Evolutionary conservation across 2,888 invertebrate genomes (phyloP).

Genomic region (Melieria picta): DNA sequence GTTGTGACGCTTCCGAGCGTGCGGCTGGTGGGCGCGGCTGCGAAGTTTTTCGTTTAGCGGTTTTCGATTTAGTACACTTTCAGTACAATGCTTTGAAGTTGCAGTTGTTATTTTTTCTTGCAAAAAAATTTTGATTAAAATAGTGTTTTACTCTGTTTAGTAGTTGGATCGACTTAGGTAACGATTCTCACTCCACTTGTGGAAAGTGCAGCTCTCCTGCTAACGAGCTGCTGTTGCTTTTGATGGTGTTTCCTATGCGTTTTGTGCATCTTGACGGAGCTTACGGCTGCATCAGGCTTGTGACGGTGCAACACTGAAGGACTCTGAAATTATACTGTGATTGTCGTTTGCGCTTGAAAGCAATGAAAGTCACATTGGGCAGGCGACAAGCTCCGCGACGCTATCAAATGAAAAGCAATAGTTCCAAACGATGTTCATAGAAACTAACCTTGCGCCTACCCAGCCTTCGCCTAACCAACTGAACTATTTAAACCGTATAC

Average conservation of each 20-base stretch:
- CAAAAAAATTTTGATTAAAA: conserved; percentile 48
- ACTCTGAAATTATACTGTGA: not conserved
- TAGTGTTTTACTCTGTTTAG: conserved; percentile 20
- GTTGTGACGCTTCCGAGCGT: not conserved
- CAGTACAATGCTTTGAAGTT: conserved; percentile 16
- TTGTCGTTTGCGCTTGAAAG: too few relatives aligned
- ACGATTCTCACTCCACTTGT: conserved; percentile 41
- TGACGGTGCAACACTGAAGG: conserved; percentile 23
- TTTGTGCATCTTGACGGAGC: conserved; percentile 28
- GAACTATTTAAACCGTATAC: too few relatives aligned
- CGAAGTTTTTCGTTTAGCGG: conserved; percentile 40
- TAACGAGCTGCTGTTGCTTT: conserved; percentile 11
- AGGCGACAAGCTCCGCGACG: too few relatives aligned
- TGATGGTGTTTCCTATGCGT: conserved; percentile 28
- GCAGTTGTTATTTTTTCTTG: conserved; percentile 28
- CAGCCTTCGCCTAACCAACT: too few relatives aligned
- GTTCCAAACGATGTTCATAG: too few relatives aligned
- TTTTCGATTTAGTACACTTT: not conserved
- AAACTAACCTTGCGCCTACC: too few relatives aligned
- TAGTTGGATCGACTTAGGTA: conserved; percentile 55
- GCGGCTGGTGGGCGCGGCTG: not conserved
- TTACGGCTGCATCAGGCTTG: conserved; percentile 35
- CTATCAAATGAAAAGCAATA: too few relatives aligned
- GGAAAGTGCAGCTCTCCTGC: not conserved
- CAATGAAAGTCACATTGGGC: too few relatives aligned